Percentiles rank a stretch among this genome's conserved stretches.
These are phyloP conservation scores for Mercenaria mercenaria DNA, from an alignment of 1,140 invertebrate species.

Conservation along the genomic window DNA sequence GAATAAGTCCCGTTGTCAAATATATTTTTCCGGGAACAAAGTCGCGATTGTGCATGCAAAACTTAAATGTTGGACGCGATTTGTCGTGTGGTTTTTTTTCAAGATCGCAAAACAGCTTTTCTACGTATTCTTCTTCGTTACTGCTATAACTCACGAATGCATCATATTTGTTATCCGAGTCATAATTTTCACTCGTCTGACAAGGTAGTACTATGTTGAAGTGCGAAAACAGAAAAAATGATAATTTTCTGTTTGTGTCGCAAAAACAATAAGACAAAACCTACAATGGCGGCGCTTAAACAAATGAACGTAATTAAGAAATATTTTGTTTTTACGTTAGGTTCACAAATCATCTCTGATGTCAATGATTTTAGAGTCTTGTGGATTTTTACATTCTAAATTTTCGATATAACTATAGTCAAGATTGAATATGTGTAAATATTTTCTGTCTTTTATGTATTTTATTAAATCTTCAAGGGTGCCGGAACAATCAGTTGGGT, in stretches of 20 bases:
- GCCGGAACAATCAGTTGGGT: conserved; percentile 70
- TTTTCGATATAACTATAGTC: conserved; percentile 71
- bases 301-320: conserved; percentile 66
- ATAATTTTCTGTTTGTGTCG: conserved; percentile 76
- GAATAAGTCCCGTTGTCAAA: conserved; percentile 96
- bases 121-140: conserved; percentile 71
- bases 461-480: conserved; percentile 57
- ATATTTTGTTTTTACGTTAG: background rate
- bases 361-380: conserved; percentile 40
- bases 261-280: conserved; percentile 67
- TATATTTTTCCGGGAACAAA: conserved; percentile 86
- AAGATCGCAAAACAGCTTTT: conserved; percentile 69
- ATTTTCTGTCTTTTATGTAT: conserved; percentile 52
- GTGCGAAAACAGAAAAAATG: conserved; percentile 78
- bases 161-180: conserved; percentile 74
- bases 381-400: conserved; percentile 66
- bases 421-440: conserved; percentile 28
- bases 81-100: conserved; percentile 43
- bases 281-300: conserved; percentile 66
- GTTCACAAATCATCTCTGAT: conserved; percentile 55
- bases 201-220: conserved; percentile 79
- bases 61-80: conserved; percentile 65
- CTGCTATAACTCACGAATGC: conserved; percentile 77
- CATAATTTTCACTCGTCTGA: conserved; percentile 63
- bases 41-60: conserved; percentile 82